Base-by-base conservation (phyloP, 2,888 invertebrate species). In the Melieria picta region DNA sequence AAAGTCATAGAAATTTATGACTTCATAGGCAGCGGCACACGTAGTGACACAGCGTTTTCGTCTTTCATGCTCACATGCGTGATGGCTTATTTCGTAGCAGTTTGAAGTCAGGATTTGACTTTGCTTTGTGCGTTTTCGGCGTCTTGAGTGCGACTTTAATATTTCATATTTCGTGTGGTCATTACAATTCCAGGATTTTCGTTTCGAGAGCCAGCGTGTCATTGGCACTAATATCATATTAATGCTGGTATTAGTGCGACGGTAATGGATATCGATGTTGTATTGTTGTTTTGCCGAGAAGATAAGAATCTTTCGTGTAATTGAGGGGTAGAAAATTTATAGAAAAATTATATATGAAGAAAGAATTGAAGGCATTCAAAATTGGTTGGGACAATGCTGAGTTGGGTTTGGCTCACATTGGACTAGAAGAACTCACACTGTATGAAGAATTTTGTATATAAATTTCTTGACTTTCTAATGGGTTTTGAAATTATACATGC, bases 111-210 rank as follows among this genome's bases (percentile, higher is more conserved):
- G 30, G 30, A 30, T 30, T 30, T 30, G 30, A 30, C 30, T 30
- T 30, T 30, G 30, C 30, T 30, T 30, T 30, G 30, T 30, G 30
- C 3, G 2, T 30, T 30, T 30, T 30, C 30, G 30, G 30, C 30
- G 30, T 30, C 30, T 30, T 30, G 30, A 30, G 30, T 61, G 48
- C 69, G 61, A 52, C 47, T 79, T 77, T 78, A 76, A 81, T 80
- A 82, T 80, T 83, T 82, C 81, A 83, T 82, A 83, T 76, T 75
- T 75, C 81, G 78, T 75, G 82, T 81, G 82, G 79, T 83, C 81
- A 83, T 83, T 75, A 76, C 77, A 74, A 76, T 80, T 79, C 80
- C 73, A 73, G 74, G 79, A 82, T 79, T 57, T 72, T 61, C 65
- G 42, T 10, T 13, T 62, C 42, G 55, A 50, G 47, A n/a, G 65